phyloP scores from a whole-genome alignment of 2,888 invertebrate genomes.

The Pollenia griseotomentosa region DNA sequence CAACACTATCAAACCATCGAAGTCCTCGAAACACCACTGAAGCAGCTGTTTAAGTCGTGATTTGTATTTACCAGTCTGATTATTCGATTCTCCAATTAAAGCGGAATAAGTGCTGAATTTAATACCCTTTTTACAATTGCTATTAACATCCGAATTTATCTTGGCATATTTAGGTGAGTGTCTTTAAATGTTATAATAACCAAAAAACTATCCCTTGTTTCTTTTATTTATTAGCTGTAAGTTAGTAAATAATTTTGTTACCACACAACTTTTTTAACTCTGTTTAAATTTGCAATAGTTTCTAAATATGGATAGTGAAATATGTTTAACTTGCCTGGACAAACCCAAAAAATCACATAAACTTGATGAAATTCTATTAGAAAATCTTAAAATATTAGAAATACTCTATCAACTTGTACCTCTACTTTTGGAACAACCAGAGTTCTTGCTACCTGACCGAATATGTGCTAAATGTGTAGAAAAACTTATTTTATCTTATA shows the following conservation, averaged over 20 bases:
- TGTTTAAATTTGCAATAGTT: no score
- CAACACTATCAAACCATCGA: constrained; percentile 98
- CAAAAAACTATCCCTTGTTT: no score
- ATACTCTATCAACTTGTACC: constrained; percentile 41
- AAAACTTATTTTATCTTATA: constrained; percentile 85
- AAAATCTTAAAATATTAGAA: constrained; percentile 44
- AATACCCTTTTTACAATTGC: constrained; percentile 96
- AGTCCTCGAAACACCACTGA: constrained; percentile 99
- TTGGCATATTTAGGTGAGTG: constrained; percentile 99
- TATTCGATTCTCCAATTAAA: constrained; percentile 98
- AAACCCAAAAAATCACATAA: neutral
- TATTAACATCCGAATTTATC: constrained; percentile 95
- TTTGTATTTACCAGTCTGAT: constrained; percentile 91
- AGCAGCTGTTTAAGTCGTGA: constrained; percentile 97
- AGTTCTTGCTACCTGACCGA: constrained; percentile 1
- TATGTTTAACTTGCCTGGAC: constrained; percentile 41
- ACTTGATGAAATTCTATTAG: constrained; percentile 16
- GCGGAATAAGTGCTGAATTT: constrained; percentile 99
- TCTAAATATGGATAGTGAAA: constrained; percentile 2
- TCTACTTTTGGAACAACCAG: constrained; percentile 3
- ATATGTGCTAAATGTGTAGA: constrained; percentile 84
- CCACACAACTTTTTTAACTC: no score
- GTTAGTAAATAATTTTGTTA: no score
- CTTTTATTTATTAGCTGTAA: no score
- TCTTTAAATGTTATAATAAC: no score